These are phyloP conservation scores for Ephydatia muelleri DNA, from an alignment of 37 sponge, comb jelly and placozoan genomes.

Conservation along the genomic window DNA sequence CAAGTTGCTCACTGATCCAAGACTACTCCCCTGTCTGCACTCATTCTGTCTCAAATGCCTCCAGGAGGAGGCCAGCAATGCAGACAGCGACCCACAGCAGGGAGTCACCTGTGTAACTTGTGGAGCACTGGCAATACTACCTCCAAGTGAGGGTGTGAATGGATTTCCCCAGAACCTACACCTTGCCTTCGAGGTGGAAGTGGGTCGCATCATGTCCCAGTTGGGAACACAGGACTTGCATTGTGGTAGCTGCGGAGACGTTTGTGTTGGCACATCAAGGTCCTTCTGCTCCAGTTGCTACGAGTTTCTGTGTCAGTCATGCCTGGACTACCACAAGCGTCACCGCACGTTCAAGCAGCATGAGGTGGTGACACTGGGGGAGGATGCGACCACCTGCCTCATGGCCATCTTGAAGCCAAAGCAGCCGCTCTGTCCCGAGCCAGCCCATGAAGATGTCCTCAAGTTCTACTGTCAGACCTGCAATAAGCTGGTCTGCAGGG, in stretches of 20 bases:
- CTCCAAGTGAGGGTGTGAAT: background rate
- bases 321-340: background rate
- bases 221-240: background rate
- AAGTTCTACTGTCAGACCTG: conserved; percentile 43
- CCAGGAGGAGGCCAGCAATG: background rate
- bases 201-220: background rate
- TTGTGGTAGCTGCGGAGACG: background rate
- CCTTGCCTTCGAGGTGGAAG: background rate
- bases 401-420: background rate
- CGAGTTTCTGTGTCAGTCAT: background rate
- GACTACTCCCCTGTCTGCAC: background rate
- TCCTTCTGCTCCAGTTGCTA: background rate
- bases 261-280: background rate
- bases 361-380: background rate
- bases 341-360: background rate
- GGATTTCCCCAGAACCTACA: background rate
- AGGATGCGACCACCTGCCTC: background rate
- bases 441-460: background rate
- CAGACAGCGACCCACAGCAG: background rate
- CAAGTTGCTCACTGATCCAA: background rate
- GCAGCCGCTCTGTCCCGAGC: background rate
- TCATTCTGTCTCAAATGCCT: background rate
- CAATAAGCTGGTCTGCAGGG: conserved; percentile 6
- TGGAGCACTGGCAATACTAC: background rate
- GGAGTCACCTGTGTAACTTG: background rate